phyloP scores from a whole-genome alignment of 2,113 vertebrate species.

The Oxyruncus cristatus region DNA sequence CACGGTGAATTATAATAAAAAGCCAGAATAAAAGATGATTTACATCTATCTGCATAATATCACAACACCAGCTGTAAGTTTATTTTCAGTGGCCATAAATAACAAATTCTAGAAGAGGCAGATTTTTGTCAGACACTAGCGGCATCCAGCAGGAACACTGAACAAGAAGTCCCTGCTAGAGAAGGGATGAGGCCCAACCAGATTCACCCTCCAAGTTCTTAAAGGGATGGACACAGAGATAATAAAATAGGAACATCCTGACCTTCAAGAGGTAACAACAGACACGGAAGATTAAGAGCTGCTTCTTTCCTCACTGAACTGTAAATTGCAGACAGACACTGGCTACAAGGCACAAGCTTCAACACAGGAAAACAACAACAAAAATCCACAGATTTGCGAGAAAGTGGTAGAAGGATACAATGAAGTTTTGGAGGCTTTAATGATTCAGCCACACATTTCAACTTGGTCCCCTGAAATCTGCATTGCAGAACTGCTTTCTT shows the following conservation, averaged over 20 bases:
- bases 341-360: not conserved
- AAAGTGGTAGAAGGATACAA: not conserved
- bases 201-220: not conserved
- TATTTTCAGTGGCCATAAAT: not conserved
- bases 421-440: not conserved
- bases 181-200: not conserved
- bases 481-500: not conserved
- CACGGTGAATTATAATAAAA: not conserved
- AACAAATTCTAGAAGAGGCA: not conserved
- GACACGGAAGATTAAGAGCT: not conserved
- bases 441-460: not conserved
- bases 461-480: not conserved
- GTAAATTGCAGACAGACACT: not conserved
- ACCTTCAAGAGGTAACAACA: not conserved
- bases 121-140: not conserved
- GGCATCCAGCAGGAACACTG: not conserved
- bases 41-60: not conserved
- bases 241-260: not conserved
- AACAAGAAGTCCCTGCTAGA: not conserved
- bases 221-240: not conserved
- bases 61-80: not conserved
- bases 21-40: not conserved
- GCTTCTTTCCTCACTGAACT: not conserved
- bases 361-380: not conserved
- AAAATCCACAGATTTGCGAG: not conserved